Conservation (phyloP, 1,140 invertebrate genomes). For the Vanessa tameamea region DNA sequence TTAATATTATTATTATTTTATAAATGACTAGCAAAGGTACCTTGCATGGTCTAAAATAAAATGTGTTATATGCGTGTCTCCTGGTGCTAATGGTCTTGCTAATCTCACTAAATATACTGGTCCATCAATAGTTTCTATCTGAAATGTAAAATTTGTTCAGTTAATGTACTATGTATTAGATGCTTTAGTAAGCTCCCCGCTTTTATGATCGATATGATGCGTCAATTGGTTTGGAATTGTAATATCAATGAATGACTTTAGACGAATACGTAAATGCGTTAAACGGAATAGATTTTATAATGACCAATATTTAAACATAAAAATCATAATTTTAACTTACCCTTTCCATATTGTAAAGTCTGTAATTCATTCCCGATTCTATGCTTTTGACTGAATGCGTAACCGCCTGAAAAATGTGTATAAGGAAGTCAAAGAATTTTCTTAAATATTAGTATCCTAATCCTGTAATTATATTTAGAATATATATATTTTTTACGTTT, state of each 20-base stretch:
- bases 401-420: conserved; percentile 40
- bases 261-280: no score
- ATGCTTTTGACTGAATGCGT: conserved; percentile 88
- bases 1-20: not conserved
- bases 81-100: conserved; percentile 41
- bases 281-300: no score
- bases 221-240: no score
- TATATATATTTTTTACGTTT: conserved; percentile 30
- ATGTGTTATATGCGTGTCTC: conserved; percentile 43
- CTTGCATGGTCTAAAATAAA: conserved; percentile 42
- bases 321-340: conserved; percentile 72
- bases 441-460: conserved; percentile 9
- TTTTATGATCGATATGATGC: no score
- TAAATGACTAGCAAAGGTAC: conserved; percentile 37
- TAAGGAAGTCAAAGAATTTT: no score
- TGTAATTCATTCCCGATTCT: conserved; percentile 89
- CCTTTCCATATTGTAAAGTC: conserved; percentile 90
- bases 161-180: no score
- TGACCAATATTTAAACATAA: no score
- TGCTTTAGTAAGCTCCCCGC: no score
- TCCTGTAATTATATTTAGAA: not conserved
- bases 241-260: no score
- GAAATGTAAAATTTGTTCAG: conserved; percentile 18
- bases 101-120: conserved; percentile 48
- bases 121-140: conserved; percentile 50